phyloP scores from a whole-genome alignment of 1,140 invertebrate species.

The Drosophila pruinosa region DNA sequence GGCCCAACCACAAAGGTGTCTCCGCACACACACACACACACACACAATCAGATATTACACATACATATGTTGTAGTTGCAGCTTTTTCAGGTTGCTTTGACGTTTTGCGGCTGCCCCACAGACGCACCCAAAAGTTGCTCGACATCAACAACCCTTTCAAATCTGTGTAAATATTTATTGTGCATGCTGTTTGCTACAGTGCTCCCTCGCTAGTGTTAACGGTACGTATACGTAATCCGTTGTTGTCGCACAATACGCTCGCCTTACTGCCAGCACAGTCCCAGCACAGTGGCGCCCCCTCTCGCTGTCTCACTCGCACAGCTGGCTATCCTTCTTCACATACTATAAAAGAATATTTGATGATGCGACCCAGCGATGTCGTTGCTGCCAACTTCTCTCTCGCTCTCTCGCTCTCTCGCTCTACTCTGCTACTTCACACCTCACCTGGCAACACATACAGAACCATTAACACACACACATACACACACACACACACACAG shows the following conservation, averaged over 20 bases:
- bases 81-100: conserved; percentile 12
- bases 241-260: background rate
- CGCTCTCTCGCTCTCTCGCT: background rate
- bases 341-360: conserved; percentile 46
- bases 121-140: conserved; percentile 23
- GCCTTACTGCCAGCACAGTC: conserved; percentile 20
- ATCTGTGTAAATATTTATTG: conserved; percentile 53
- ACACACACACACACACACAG: background rate
- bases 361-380: conserved; percentile 25
- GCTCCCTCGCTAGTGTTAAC: background rate
- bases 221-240: background rate
- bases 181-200: conserved; percentile 29
- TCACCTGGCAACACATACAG: background rate
- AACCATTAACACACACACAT: conserved; percentile 21
- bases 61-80: conserved; percentile 9
- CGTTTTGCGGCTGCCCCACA: conserved; percentile 16
- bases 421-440: background rate
- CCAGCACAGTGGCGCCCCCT: background rate
- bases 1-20: conserved; percentile 19
- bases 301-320: background rate
- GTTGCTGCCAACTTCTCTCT: background rate
- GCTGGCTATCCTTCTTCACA: conserved; percentile 12
- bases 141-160: conserved; percentile 33
- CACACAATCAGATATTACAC: background rate
- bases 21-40: conserved; percentile 12